Evolutionary conservation across 2,888 invertebrate species (phyloP).

Genomic region (Eretmocerus hayati): DNA sequence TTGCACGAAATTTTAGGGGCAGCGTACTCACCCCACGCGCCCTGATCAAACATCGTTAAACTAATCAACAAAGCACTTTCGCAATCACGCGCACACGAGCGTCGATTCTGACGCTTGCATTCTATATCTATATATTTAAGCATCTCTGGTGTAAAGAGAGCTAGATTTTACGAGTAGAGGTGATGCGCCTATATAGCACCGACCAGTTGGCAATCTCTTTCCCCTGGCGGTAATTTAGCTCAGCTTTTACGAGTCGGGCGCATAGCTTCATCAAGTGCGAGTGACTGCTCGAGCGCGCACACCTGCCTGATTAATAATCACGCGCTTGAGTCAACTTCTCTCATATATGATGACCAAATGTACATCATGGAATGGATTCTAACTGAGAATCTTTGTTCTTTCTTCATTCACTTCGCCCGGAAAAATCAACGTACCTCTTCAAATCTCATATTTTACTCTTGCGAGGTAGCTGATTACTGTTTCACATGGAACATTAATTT

Average conservation of each 20-base stretch:
- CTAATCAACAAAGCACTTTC: background rate
- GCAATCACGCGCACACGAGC: background rate
- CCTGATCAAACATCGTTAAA: background rate
- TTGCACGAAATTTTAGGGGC: background rate
- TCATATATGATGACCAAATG: background rate
- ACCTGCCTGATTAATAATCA: slow-evolving; percentile 11
- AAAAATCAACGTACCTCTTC: too few species aligned
- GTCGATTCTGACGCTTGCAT: background rate
- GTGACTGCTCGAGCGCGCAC: background rate
- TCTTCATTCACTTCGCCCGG: too few species aligned
- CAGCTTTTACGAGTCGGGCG: slow-evolving; percentile 5
- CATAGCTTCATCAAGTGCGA: background rate
- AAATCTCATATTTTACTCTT: too few species aligned
- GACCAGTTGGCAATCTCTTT: slow-evolving; percentile 9
- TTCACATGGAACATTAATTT: too few species aligned
- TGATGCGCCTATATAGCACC: too few species aligned
- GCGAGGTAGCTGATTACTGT: too few species aligned
- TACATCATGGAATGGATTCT: too few species aligned
- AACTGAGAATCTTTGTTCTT: too few species aligned
- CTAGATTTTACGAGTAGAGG: slow-evolving; percentile 9
- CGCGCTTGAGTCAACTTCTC: background rate
- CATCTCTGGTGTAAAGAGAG: too few species aligned
- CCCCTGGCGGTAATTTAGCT: slow-evolving; percentile 8
- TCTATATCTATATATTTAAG: too few species aligned
- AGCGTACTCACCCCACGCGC: background rate